Evolutionary conservation across 2,113 vertebrate genomes (phyloP).

Genomic region (Gavialis gangeticus): DNA sequence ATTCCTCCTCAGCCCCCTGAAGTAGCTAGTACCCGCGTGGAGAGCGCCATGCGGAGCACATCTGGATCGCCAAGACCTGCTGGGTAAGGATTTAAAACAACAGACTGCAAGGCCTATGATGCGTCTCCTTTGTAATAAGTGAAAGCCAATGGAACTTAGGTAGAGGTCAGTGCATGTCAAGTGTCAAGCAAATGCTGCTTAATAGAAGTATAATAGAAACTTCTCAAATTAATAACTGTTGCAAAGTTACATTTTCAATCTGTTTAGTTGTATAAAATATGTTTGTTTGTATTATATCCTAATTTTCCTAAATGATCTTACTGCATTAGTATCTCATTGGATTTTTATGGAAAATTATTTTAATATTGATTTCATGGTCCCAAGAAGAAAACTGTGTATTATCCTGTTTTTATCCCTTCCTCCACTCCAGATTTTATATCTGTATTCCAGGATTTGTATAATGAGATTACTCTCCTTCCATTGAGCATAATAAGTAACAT

Average conservation of each 20-base stretch:
- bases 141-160: background rate
- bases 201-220: background rate
- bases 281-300: background rate
- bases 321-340: background rate
- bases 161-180: background rate
- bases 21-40: slow-evolving; percentile 84
- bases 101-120: background rate
- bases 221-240: background rate
- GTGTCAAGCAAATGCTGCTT: too few relatives aligned
- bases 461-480: background rate
- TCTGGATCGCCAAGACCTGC: slow-evolving; percentile 93
- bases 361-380: background rate
- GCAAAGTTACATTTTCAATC: background rate
- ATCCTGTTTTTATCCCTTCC: background rate
- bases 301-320: background rate
- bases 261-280: background rate
- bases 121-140: background rate
- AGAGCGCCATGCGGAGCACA: slow-evolving; percentile 86
- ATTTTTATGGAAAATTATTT: background rate
- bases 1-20: slow-evolving; percentile 92
- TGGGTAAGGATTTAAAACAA: slow-evolving; percentile 80
- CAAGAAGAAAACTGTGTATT: background rate
- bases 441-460: background rate
- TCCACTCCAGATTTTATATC: background rate
- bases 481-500: background rate